These are phyloP conservation scores for Lampris incognitus DNA, from an alignment of 2,113 vertebrate genomes.

Conservation along the genomic window DNA sequence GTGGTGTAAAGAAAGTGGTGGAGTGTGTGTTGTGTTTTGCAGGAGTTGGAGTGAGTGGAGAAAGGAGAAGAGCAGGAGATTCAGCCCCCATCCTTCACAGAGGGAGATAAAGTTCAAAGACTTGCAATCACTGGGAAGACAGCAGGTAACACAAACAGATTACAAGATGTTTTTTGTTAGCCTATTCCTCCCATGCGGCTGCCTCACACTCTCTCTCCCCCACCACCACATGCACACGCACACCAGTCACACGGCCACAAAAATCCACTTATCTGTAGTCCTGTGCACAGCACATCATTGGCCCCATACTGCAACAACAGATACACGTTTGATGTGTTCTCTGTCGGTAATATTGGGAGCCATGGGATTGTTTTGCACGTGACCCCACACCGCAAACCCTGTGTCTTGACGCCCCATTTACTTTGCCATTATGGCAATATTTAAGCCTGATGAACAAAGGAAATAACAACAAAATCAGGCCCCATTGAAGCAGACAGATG, in stretches of 20 bases:
- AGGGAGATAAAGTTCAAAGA: constrained; percentile 58
- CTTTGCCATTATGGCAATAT: too few species aligned
- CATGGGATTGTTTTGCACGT: too few species aligned
- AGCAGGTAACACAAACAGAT: constrained; percentile 38
- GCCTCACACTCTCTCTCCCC: neutral
- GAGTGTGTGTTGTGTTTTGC: constrained; percentile 1
- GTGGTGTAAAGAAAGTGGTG: neutral
- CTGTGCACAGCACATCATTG: too few species aligned
- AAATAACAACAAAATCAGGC: constrained; percentile 26
- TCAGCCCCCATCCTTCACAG: constrained; percentile 28
- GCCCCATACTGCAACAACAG: too few species aligned
- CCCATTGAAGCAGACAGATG: constrained; percentile 37
- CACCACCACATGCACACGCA: neutral
- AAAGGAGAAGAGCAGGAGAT: constrained; percentile 17
- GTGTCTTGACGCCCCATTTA: too few species aligned
- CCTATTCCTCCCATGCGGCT: too few species aligned
- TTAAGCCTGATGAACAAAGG: constrained; percentile 1
- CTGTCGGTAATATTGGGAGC: too few species aligned
- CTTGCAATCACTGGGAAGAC: constrained; percentile 28
- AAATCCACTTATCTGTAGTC: too few species aligned
- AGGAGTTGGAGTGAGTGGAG: neutral
- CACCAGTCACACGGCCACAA: neutral
- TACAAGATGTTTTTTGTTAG: neutral
- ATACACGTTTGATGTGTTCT: too few species aligned
- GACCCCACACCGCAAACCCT: too few species aligned